Evolutionary conservation across 2,797 vertebrate species (phyloP).

Genomic region (Anomalospiza imberbis): DNA sequence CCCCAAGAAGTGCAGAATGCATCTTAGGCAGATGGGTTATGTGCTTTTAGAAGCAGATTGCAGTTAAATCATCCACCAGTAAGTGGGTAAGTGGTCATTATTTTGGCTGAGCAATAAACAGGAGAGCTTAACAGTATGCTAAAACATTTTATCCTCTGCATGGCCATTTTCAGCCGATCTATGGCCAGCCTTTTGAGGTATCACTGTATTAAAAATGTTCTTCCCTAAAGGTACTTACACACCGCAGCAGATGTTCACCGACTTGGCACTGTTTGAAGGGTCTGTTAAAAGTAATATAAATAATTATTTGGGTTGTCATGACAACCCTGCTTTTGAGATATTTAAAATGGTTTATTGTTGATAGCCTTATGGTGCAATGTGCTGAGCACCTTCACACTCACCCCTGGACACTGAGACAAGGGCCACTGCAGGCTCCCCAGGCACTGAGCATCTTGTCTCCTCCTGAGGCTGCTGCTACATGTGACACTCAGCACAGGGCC

Average conservation of each 20-base stretch:
- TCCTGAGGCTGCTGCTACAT: neutral
- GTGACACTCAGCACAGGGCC: neutral
- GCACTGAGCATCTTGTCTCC: neutral
- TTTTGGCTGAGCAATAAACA: neutral
- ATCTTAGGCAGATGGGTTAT: neutral
- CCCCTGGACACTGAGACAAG: neutral
- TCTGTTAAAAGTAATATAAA: slow-evolving; percentile 79
- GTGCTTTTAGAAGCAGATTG: neutral
- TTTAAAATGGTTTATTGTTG: slow-evolving; percentile 59
- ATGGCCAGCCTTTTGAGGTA: slow-evolving; percentile 67
- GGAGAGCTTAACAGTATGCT: neutral
- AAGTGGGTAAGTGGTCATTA: neutral
- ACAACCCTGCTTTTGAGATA: slow-evolving; percentile 54
- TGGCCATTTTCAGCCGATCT: slow-evolving; percentile 58
- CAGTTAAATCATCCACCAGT: neutral
- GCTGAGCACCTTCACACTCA: neutral
- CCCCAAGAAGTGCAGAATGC: neutral
- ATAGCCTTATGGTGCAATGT: slow-evolving; percentile 13
- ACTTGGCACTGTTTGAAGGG: slow-evolving; percentile 73
- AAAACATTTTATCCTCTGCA: slow-evolving; percentile 13
- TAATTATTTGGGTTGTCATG: slow-evolving; percentile 73
- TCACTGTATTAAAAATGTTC: slow-evolving; percentile 61
- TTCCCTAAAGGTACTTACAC: slow-evolving; percentile 69
- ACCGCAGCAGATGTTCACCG: slow-evolving; percentile 73
- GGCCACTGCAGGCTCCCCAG: neutral